Conservation (phyloP, 2,113 vertebrate genomes). For the Saccopteryx bilineata region DNA sequence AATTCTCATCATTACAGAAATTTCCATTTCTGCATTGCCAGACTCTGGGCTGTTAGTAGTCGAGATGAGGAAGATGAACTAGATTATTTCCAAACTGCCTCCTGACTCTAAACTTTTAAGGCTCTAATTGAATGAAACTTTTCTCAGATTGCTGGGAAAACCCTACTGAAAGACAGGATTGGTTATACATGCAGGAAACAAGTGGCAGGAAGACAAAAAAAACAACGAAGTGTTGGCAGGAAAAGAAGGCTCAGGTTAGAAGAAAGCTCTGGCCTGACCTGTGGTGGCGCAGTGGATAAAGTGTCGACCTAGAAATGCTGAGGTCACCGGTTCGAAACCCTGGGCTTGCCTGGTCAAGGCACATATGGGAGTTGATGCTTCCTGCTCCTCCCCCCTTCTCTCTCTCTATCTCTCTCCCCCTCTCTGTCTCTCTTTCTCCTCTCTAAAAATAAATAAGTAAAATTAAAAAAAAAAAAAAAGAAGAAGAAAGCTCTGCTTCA, state of each 20-base stretch:
- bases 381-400: too few relatives aligned
- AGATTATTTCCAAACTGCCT: background rate
- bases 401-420: too few relatives aligned
- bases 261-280: background rate
- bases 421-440: too few relatives aligned
- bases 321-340: too few relatives aligned
- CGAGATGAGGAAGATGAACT: background rate
- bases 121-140: background rate
- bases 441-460: too few relatives aligned
- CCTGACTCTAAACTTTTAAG: background rate
- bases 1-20: background rate
- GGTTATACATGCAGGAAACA: background rate
- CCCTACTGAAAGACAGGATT: background rate
- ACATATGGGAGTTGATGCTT: too few relatives aligned
- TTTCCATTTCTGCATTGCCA: background rate
- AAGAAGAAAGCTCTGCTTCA: background rate
- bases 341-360: too few relatives aligned
- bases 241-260: background rate
- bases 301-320: too few relatives aligned
- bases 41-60: background rate
- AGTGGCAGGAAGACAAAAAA: background rate
- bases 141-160: background rate
- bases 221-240: background rate
- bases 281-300: too few relatives aligned
- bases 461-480: too few relatives aligned